phyloP scores from a whole-genome alignment of 2,113 vertebrate genomes.

The Siphamia tubifer region DNA sequence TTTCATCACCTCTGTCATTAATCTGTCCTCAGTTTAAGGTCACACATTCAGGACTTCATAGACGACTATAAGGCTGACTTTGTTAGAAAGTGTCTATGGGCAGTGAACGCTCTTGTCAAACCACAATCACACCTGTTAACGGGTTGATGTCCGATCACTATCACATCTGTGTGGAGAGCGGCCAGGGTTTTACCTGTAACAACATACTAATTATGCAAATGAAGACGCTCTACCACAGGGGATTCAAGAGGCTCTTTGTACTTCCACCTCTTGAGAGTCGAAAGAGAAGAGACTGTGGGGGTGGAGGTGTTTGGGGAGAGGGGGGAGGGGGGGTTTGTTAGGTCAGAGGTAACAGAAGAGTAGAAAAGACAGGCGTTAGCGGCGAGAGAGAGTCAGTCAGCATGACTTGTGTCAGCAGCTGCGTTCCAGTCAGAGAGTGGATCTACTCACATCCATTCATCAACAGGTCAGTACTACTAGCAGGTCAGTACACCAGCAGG shows the following conservation, averaged over 20 bases:
- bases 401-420: constrained; percentile 52
- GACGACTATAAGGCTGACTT: constrained; percentile 23
- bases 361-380: constrained; percentile 29
- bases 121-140: constrained; percentile 39
- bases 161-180: not conserved
- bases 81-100: constrained; percentile 29
- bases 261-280: constrained; percentile 28
- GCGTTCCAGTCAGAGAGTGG: constrained; percentile 30
- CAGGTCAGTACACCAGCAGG: too few relatives aligned
- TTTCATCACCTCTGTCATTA: not conserved
- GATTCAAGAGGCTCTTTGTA: constrained; percentile 67
- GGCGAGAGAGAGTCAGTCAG: constrained; percentile 2
- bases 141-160: not conserved
- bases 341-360: constrained; percentile 37
- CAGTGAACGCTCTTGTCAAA: constrained; percentile 4
- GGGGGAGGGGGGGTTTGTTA: not conserved
- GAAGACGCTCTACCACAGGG: not conserved
- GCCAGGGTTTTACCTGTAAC: constrained; percentile 46
- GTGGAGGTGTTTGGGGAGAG: not conserved
- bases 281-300: too few relatives aligned
- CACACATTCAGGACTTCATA: constrained; percentile 21
- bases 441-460: constrained; percentile 5
- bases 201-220: constrained; percentile 65
- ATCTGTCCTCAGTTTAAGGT: not conserved
- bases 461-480: constrained; percentile 47